Evolutionary conservation across 2,888 invertebrate genomes (phyloP), one percentile per base, ranked within the genome.

Genomic region (Parnassius smintheus): DNA sequence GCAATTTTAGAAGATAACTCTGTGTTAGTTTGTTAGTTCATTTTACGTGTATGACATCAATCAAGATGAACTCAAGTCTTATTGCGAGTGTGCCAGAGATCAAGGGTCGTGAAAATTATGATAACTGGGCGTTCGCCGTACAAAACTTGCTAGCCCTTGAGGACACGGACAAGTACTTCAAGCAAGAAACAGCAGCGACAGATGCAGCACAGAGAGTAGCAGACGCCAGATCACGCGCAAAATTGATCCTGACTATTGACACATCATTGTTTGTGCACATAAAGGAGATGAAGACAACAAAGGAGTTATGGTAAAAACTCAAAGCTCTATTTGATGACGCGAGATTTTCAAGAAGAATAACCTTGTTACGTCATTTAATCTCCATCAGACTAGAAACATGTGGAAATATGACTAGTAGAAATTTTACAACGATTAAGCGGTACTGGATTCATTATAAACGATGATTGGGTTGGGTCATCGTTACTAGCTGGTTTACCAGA

Each of bases 261-360:
- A 41, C 53, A n/a, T 53, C 35, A 35, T 35, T 35, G 41, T 70
- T 60, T 18, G 69, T 69, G 9, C 69, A 73, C 25, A 25, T 25
- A 25, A 25, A 25, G 25, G 25, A 25, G 25, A 25, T 2, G 25
- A 25, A 25, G 25, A 25, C 25, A 25, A 70, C 70, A 10, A 73
- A 67, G 8, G 58, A 41, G 2, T 53, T 72, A n/a, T 71, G 72
- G 70, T 25, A 25, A 0, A 72, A 63, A 25, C 42, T 73, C 9
- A 69, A 69, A 45, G 18, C 46, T 0, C 35, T 74, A 48, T 72
- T 70, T 13, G 71, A 71, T 22, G 70, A 72, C 18, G 64, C 67
- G 0, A 70, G 72, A 2, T 73, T 56, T 49, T 41, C 70, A 0
- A 18, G 72, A 11, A 65, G 45, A 51, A 72, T 73, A 2, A 67